These are phyloP conservation scores for Drosophila lini DNA, from an alignment of 1,140 invertebrate genomes.

Conservation along the genomic window DNA sequence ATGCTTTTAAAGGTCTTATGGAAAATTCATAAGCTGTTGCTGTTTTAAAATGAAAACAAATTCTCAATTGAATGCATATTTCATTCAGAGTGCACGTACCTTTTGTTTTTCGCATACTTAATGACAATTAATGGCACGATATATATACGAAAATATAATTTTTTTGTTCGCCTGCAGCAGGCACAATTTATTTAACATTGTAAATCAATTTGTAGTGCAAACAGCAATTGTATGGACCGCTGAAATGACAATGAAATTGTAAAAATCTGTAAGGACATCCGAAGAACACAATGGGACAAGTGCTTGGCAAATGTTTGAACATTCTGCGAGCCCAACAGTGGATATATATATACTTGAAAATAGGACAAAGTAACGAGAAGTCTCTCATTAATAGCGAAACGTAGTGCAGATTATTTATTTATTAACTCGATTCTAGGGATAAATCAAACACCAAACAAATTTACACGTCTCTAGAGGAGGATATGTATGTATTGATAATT, in stretches of 20 bases:
- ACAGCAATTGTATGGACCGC: constrained; percentile 28
- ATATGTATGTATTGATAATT: constrained; percentile 41
- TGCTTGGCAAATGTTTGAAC: constrained; percentile 23
- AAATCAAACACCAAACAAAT: constrained; percentile 78
- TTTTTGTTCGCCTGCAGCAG: constrained; percentile 22
- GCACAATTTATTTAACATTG: constrained; percentile 46
- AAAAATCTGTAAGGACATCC: constrained; percentile 34
- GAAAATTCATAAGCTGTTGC: constrained; percentile 27
- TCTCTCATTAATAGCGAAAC: constrained; percentile 21
- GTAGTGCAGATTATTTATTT: constrained; percentile 50
- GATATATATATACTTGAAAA: constrained; percentile 1
- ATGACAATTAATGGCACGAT: constrained; percentile 45
- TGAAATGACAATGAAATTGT: constrained; percentile 65
- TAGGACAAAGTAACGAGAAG: constrained; percentile 1
- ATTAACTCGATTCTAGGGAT: constrained; percentile 60
- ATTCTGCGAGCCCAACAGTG: constrained; percentile 22
- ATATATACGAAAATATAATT: constrained; percentile 5
- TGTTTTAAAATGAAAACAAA: constrained; percentile 16
- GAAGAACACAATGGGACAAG: constrained; percentile 45
- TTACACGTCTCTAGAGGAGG: constrained; percentile 50
- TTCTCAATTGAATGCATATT: constrained; percentile 25
- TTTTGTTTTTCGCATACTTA: constrained; percentile 34
- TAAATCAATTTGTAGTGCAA: constrained; percentile 58
- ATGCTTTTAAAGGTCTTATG: constrained; percentile 20
- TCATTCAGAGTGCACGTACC: constrained; percentile 10